A percentile compares a stretch with the other conserved stretches of the same genome.
phyloP scores from a whole-genome alignment of 2,113 vertebrate species.

The Lampris megalopsis region DNA sequence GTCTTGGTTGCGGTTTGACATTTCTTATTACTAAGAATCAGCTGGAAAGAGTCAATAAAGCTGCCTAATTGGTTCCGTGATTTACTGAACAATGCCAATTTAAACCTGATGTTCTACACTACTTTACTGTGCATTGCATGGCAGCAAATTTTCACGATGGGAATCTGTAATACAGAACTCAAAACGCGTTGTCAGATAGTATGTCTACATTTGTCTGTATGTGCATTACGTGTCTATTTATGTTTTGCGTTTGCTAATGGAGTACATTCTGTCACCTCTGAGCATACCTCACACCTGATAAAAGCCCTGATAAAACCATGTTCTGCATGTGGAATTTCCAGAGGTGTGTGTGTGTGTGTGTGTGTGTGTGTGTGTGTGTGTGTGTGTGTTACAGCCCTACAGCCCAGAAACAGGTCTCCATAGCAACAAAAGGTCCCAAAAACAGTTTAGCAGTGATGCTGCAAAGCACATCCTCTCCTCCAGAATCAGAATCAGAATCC shows the following conservation, averaged over 20 bases:
- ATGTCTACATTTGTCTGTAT: background rate
- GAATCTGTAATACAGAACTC: background rate
- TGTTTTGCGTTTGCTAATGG: background rate
- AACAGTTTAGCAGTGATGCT: constrained; percentile 25
- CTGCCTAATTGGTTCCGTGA: too few species aligned
- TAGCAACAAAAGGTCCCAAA: constrained; percentile 46
- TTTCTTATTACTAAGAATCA: too few species aligned
- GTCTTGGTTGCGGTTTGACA: too few species aligned
- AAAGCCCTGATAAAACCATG: constrained; percentile 33
- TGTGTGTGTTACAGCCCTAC: background rate
- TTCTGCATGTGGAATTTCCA: background rate
- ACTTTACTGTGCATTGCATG: background rate
- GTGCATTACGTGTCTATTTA: background rate
- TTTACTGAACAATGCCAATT: too few species aligned
- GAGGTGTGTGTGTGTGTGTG: background rate
- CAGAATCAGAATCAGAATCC: background rate
- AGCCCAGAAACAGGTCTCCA: constrained; percentile 28
- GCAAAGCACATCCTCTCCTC: constrained; percentile 17
- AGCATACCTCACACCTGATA: constrained; percentile 64
- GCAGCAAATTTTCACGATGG: background rate
- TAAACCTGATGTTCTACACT: too few species aligned
- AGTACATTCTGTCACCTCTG: constrained; percentile 40
- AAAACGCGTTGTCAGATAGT: background rate
- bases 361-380: constrained; percentile 22
- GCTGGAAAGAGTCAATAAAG: too few species aligned